These are phyloP conservation scores for Pygoscelis adeliae DNA, from an alignment of 2,113 vertebrate genomes.

Conservation along the genomic window DNA sequence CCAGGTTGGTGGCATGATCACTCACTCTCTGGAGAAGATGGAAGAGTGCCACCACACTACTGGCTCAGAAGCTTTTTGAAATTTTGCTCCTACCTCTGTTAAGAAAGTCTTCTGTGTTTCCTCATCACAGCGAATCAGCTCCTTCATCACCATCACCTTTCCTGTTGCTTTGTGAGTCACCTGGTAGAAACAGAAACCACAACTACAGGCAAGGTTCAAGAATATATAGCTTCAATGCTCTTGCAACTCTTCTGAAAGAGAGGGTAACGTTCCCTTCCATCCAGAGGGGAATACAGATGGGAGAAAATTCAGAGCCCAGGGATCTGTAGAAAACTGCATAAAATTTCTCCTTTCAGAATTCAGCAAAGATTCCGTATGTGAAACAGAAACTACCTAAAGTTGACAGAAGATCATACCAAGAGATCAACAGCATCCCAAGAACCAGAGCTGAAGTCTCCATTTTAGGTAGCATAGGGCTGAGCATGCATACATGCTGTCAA, in stretches of 20 bases:
- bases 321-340: neutral
- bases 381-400: neutral
- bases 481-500: neutral
- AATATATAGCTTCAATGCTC: neutral
- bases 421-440: neutral
- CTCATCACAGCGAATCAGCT: conserved; percentile 95
- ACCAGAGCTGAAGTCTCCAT: neutral
- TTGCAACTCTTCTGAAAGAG: neutral
- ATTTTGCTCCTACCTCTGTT: conserved; percentile 83
- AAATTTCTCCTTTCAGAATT: neutral
- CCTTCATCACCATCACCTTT: conserved; percentile 99
- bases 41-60: neutral
- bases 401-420: neutral
- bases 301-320: neutral
- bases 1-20: neutral
- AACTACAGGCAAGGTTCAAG: neutral
- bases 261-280: neutral
- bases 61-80: neutral
- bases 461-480: neutral
- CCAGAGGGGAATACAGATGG: neutral
- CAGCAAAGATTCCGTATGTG: neutral
- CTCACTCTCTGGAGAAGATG: neutral
- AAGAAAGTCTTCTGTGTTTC: conserved; percentile 97
- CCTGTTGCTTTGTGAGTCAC: conserved; percentile 96
- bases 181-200: conserved; percentile 68